Conservation (phyloP, 2,888 invertebrate species). For the Aleiodes alternator region DNA sequence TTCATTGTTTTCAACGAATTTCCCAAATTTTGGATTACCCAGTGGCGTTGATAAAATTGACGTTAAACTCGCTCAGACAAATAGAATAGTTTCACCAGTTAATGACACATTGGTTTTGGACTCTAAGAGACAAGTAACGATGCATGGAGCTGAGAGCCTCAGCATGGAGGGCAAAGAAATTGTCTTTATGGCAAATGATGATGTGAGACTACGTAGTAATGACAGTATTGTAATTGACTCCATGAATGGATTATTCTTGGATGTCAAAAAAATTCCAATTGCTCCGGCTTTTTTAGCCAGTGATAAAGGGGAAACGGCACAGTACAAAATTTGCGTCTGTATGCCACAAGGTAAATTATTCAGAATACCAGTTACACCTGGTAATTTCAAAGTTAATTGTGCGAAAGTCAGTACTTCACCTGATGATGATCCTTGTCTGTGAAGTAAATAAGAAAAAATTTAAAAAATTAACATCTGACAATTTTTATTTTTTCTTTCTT, state of each 20-base stretch:
- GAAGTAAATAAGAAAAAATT: constrained; percentile 34
- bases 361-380: constrained; percentile 83
- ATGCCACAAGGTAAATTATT: constrained; percentile 93
- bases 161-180: constrained; percentile 84
- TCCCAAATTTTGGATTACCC: constrained; percentile 84
- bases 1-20: constrained; percentile 85
- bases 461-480: no score
- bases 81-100: constrained; percentile 85
- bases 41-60: constrained; percentile 81
- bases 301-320: constrained; percentile 75
- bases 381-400: constrained; percentile 77
- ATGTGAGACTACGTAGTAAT: constrained; percentile 86
- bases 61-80: constrained; percentile 83
- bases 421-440: constrained; percentile 82
- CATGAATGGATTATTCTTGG: constrained; percentile 83
- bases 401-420: constrained; percentile 80
- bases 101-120: constrained; percentile 81
- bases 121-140: constrained; percentile 82
- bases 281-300: constrained; percentile 76
- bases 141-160: constrained; percentile 89
- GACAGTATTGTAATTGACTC: constrained; percentile 84
- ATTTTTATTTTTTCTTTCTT: no score
- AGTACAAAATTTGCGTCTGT: constrained; percentile 92
- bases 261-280: constrained; percentile 84
- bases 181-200: constrained; percentile 86